Evolutionary conservation across 2,888 invertebrate species (phyloP).

Genomic region (Trisateles emortualis): DNA sequence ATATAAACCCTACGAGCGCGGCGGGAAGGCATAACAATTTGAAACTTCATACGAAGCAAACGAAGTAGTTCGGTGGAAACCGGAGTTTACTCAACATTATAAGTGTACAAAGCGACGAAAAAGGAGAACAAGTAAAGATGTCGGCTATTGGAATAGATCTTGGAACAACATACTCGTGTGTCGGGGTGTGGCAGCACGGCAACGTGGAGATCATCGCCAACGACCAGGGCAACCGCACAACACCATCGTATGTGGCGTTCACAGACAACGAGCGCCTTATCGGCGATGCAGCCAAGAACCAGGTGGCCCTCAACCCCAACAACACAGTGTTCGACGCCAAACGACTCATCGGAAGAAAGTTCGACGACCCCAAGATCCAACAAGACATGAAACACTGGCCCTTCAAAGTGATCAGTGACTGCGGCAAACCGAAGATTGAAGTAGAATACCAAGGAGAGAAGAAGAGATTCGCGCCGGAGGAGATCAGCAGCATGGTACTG

Average conservation of each 20-base stretch:
- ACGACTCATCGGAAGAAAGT: constrained; percentile 93
- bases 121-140: constrained; percentile 48
- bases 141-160: constrained; percentile 88
- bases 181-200: constrained; percentile 94
- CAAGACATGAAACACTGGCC: constrained; percentile 95
- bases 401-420: constrained; percentile 90
- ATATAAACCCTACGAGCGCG: constrained; percentile 59
- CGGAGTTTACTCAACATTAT: constrained; percentile 47
- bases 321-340: constrained; percentile 92
- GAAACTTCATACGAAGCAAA: constrained; percentile 67
- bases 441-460: constrained; percentile 89
- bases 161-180: constrained; percentile 95
- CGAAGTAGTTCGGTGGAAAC: constrained; percentile 62
- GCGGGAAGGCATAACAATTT: constrained; percentile 72
- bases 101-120: constrained; percentile 18
- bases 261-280: constrained; percentile 94
- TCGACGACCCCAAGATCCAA: constrained; percentile 91
- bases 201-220: constrained; percentile 95
- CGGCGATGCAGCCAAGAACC: constrained; percentile 95
- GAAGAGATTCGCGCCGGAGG: constrained; percentile 90
- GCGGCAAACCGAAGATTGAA: constrained; percentile 89
- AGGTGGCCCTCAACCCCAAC: constrained; percentile 91
- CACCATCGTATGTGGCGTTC: constrained; percentile 95
- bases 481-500: constrained; percentile 90
- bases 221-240: constrained; percentile 95